A percentile compares a stretch with the other conserved stretches of the same genome.
phyloP scores from a whole-genome alignment of 2,113 vertebrate species.

The Platysteira castanea region DNA sequence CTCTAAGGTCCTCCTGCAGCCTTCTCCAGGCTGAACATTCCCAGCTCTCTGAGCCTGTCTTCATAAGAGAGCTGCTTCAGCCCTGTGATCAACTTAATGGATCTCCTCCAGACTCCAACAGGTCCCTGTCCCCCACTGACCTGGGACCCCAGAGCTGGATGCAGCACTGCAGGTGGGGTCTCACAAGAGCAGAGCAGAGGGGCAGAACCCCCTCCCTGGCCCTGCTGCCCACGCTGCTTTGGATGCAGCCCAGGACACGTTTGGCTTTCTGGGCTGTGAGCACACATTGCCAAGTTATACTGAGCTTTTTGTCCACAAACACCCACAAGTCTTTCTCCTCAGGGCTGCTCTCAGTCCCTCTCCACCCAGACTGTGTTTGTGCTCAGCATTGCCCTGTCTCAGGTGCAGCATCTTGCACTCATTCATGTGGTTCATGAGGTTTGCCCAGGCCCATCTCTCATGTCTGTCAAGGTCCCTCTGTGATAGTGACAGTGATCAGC shows the following conservation, averaged over 20 bases:
- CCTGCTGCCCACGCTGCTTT: background rate
- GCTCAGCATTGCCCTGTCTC: fast-evolving
- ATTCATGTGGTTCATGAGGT: background rate
- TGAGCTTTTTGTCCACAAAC: background rate
- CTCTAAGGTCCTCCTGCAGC: background rate
- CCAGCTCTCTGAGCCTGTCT: background rate
- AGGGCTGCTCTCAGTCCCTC: background rate
- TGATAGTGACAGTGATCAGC: background rate
- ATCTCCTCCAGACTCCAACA: background rate
- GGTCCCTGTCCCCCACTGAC: fast-evolving
- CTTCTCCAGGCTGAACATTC: background rate
- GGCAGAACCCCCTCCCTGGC: background rate
- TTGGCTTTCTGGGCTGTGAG: background rate
- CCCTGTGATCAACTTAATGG: fast-evolving
- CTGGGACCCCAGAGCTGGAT: background rate
- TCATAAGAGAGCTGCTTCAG: background rate
- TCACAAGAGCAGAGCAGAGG: background rate
- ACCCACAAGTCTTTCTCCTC: background rate
- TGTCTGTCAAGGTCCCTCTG: background rate
- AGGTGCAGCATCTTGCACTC: background rate
- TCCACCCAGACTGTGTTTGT: too few species aligned
- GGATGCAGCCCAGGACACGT: fast-evolving
- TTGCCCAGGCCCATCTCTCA: background rate
- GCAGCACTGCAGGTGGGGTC: fast-evolving
- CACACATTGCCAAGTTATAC: background rate